phyloP scores from a whole-genome alignment of 2,888 invertebrate species.

The Petrophora chlorosata region DNA sequence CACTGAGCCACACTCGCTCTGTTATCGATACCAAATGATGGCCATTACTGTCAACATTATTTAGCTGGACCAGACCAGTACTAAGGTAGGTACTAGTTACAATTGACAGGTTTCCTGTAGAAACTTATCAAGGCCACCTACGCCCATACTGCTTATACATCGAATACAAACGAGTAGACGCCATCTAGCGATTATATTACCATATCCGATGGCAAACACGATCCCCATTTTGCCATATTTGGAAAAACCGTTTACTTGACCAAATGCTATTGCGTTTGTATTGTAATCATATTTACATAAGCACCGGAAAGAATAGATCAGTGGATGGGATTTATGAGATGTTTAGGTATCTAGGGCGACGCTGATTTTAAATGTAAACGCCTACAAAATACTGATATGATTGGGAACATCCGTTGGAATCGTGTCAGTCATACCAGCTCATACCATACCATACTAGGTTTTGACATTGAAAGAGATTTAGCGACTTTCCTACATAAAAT shows the following conservation, averaged over 20 bases:
- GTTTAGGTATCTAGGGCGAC: conserved; percentile 6
- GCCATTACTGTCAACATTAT: too few species aligned
- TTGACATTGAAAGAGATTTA: too few species aligned
- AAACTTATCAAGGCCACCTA: neutral
- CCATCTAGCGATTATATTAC: conserved; percentile 26
- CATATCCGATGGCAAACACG: conserved; percentile 23
- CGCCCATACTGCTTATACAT: conserved; percentile 3
- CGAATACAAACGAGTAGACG: conserved; percentile 8
- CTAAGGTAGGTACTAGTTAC: too few species aligned
- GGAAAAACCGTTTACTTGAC: conserved; percentile 21
- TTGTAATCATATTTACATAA: conserved; percentile 15
- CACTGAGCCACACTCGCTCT: too few species aligned
- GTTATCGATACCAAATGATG: too few species aligned
- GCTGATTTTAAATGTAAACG: conserved; percentile 14
- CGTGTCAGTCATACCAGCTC: neutral
- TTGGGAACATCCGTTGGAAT: conserved; percentile 1
- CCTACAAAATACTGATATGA: conserved; percentile 6
- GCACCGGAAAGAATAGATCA: conserved; percentile 24
- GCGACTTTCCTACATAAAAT: too few species aligned
- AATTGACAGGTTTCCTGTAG: neutral
- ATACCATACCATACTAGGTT: neutral
- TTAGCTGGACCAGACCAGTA: too few species aligned
- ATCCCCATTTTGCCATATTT: too few species aligned
- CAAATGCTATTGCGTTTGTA: conserved; percentile 4
- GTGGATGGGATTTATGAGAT: conserved; percentile 7